These are phyloP conservation scores for Cactoblastis cactorum DNA, from an alignment of 2,888 invertebrate species.

Conservation along the genomic window DNA sequence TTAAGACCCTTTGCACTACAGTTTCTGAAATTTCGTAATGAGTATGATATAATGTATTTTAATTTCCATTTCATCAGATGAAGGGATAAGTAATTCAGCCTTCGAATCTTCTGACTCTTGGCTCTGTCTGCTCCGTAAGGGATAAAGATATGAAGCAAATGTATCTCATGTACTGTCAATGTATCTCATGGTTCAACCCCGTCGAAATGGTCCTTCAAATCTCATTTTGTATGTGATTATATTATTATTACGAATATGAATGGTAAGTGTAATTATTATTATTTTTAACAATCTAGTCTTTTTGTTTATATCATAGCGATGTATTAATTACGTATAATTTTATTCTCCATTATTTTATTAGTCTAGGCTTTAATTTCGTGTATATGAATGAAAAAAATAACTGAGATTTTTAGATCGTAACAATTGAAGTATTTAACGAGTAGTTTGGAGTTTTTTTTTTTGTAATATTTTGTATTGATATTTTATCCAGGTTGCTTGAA, in stretches of 20 bases:
- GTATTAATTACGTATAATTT: conserved; percentile 52
- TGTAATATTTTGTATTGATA: conserved; percentile 6
- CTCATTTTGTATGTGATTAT: conserved; percentile 34
- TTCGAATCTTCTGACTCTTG: too few relatives aligned
- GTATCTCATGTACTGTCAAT: neutral
- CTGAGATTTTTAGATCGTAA: conserved; percentile 18
- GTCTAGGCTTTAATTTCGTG: conserved; percentile 23
- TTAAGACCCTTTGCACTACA: too few relatives aligned
- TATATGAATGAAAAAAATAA: conserved; percentile 10
- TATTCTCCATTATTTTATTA: conserved; percentile 33
- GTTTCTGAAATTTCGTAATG: too few relatives aligned
- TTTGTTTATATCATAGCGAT: conserved; percentile 55
- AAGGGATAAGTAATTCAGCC: too few relatives aligned
- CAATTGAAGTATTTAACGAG: conserved; percentile 4
- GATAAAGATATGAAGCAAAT: too few relatives aligned
- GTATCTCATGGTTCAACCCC: neutral
- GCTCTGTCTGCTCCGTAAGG: too few relatives aligned
- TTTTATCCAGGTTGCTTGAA: neutral
- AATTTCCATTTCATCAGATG: too few relatives aligned
- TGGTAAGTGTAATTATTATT: conserved; percentile 39
- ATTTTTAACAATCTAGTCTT: conserved; percentile 73
- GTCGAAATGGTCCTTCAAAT: conserved; percentile 1
- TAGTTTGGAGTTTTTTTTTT: conserved; percentile 4
- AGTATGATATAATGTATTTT: too few relatives aligned
- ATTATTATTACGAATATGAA: conserved; percentile 30